These are phyloP conservation scores for Nasonia giraulti DNA, from an alignment of 1,140 invertebrate species.

Conservation along the genomic window DNA sequence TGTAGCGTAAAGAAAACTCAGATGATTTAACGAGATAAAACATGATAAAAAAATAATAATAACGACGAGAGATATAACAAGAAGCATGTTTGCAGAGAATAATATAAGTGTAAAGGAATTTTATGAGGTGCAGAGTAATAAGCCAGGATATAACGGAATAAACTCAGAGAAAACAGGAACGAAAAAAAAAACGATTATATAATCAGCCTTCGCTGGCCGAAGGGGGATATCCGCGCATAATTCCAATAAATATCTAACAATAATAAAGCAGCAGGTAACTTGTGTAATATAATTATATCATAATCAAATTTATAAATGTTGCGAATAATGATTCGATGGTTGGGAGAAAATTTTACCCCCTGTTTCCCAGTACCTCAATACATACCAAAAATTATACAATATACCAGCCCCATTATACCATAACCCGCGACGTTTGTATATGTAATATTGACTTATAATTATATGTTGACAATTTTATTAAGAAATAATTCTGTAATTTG, in stretches of 20 bases:
- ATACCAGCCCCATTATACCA: not conserved
- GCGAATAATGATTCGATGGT: slow-evolving; percentile 30
- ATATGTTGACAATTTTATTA: slow-evolving; percentile 1
- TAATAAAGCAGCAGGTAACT: slow-evolving; percentile 15
- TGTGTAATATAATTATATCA: slow-evolving; percentile 32
- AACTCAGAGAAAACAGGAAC: not conserved
- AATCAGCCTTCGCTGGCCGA: slow-evolving; percentile 49
- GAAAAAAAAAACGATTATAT: slow-evolving; percentile 13
- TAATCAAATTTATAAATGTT: slow-evolving; percentile 48
- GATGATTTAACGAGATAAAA: slow-evolving; percentile 43
- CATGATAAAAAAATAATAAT: slow-evolving; percentile 32
- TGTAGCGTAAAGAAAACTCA: slow-evolving; percentile 33
- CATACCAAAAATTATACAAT: not conserved
- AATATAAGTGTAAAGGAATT: not conserved
- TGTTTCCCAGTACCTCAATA: too few species aligned
- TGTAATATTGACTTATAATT: slow-evolving; percentile 15
- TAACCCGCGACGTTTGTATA: slow-evolving; percentile 29
- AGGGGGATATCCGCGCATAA: slow-evolving; percentile 7
- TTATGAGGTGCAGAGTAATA: not conserved
- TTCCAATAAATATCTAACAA: slow-evolving; percentile 1
- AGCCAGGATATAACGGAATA: not conserved
- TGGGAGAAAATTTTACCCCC: slow-evolving; percentile 1
- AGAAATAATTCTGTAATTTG: not conserved
- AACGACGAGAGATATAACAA: not conserved
- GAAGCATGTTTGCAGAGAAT: not conserved